Percentiles rank a stretch among this genome's conserved stretches.
Evolutionary conservation across 1,140 invertebrate genomes (phyloP).

Genomic region (Mizuhopecten yessoensis): DNA sequence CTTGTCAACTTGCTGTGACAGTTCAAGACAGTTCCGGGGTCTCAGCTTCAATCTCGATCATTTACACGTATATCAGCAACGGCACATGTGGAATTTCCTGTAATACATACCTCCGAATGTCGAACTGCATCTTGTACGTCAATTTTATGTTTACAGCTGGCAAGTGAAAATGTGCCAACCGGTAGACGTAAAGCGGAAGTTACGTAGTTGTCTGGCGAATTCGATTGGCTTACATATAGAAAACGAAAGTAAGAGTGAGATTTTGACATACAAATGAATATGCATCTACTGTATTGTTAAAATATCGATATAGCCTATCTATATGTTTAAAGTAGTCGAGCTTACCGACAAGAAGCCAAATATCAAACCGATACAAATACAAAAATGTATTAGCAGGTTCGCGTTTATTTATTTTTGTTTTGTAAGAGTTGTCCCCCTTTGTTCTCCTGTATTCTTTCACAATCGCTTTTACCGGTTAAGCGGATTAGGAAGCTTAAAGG

Average conservation of each 20-base stretch:
- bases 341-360: too few relatives aligned
- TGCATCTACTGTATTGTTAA: too few relatives aligned
- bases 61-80: not conserved
- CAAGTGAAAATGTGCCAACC: conserved; percentile 9
- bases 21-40: not conserved
- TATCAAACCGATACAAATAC: too few relatives aligned
- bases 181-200: not conserved
- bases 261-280: not conserved
- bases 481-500: too few relatives aligned
- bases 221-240: not conserved
- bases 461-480: too few relatives aligned
- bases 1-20: not conserved
- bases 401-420: not conserved
- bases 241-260: not conserved
- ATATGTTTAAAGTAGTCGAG: too few relatives aligned
- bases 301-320: too few relatives aligned
- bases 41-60: not conserved
- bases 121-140: conserved; percentile 58
- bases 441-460: too few relatives aligned
- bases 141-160: conserved; percentile 43
- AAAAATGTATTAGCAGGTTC: not conserved
- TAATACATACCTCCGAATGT: conserved; percentile 56
- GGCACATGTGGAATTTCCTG: not conserved
- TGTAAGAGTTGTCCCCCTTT: not conserved
- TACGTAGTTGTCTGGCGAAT: not conserved